A percentile compares a stretch with the other conserved stretches of the same genome.
Conservation (phyloP, 1,140 invertebrate genomes). For the Drosophila equinoxialis region DNA sequence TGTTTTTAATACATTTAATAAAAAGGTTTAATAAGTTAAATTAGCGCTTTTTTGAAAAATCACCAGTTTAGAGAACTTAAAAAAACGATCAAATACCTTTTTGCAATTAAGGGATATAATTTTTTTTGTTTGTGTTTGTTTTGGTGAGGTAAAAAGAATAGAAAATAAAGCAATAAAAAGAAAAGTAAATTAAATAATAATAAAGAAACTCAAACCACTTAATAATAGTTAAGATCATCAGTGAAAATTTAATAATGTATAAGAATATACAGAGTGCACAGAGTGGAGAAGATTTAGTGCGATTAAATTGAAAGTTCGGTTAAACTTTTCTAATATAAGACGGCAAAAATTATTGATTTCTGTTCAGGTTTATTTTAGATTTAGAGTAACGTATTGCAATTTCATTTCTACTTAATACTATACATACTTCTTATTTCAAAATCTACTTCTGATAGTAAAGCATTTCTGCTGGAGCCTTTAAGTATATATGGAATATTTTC, state of each 20-base stretch:
- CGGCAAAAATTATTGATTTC: neutral
- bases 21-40: constrained; percentile 41
- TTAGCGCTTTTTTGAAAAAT: constrained; percentile 39
- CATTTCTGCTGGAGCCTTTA: too few species aligned
- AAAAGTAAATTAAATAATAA: constrained; percentile 64
- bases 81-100: constrained; percentile 79
- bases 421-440: too few species aligned
- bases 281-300: neutral
- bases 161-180: constrained; percentile 55
- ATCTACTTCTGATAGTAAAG: too few species aligned
- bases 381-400: too few species aligned
- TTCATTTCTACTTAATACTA: too few species aligned
- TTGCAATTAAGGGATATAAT: constrained; percentile 33
- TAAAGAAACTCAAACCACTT: constrained; percentile 58
- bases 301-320: neutral
- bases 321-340: neutral
- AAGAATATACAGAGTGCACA: neutral
- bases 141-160: constrained; percentile 44
- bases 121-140: constrained; percentile 41
- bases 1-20: constrained; percentile 56
- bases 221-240: constrained; percentile 28
- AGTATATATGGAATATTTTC: too few species aligned
- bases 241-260: neutral
- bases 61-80: constrained; percentile 13
- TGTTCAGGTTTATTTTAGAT: too few species aligned